Percentiles rank a stretch among this genome's conserved stretches.
Evolutionary conservation across 2,888 invertebrate species (phyloP).

Genomic region (Napeogenes inachia): DNA sequence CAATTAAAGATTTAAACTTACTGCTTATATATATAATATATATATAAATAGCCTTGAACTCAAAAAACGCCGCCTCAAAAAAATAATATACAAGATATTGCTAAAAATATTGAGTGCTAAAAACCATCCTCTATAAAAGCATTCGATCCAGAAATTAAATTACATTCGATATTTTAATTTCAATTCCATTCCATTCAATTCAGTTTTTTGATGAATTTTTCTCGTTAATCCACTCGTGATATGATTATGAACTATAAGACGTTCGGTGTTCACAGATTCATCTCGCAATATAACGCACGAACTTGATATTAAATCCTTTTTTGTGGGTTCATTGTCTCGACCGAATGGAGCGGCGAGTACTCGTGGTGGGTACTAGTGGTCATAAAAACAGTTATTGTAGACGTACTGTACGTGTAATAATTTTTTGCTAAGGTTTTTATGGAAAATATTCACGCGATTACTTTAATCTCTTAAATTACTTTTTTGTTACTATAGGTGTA

Average conservation of each 20-base stretch:
- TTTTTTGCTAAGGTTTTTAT: not conserved
- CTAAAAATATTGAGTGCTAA: too few relatives aligned
- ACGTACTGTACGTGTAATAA: not conserved
- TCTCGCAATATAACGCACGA: slow-evolving; percentile 31
- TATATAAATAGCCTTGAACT: too few relatives aligned
- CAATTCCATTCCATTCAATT: not conserved
- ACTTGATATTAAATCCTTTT: slow-evolving; percentile 42
- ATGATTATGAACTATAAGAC: not conserved
- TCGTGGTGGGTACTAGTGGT: slow-evolving; percentile 12
- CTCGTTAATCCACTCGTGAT: not conserved
- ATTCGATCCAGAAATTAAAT: not conserved
- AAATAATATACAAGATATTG: too few relatives aligned
- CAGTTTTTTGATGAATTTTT: not conserved
- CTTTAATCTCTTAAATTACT: not conserved
- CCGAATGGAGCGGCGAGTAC: slow-evolving; percentile 14
- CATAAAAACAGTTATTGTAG: slow-evolving; percentile 14
- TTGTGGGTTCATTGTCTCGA: slow-evolving; percentile 34
- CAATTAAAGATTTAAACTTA: too few relatives aligned
- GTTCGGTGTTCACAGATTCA: not conserved
- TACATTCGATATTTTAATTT: not conserved
- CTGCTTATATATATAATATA: too few relatives aligned
- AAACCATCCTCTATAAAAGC: too few relatives aligned
- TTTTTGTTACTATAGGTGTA: not conserved
- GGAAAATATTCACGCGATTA: not conserved
- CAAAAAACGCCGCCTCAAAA: too few relatives aligned